A percentile compares a stretch with the other conserved stretches of the same genome.
Evolutionary conservation across 2,888 invertebrate genomes (phyloP).

Genomic region (Cantharis rufa): DNA sequence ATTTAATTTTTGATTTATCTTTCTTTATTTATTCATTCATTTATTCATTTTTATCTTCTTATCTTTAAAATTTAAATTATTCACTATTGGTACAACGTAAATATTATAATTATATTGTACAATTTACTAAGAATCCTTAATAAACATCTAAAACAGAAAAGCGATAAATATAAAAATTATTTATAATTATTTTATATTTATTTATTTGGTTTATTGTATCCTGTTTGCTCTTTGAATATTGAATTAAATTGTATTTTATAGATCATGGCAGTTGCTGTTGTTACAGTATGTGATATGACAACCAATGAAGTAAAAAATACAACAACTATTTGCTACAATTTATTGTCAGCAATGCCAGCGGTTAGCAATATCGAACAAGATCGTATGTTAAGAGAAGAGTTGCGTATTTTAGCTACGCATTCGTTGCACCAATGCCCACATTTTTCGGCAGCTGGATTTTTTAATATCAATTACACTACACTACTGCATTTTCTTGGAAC

Average conservation of each 20-base stretch:
- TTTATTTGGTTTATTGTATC: too few relatives aligned
- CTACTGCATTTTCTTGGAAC: constrained; percentile 38
- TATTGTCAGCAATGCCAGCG: neutral
- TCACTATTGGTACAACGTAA: too few relatives aligned
- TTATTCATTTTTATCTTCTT: too few relatives aligned
- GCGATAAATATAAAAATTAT: too few relatives aligned
- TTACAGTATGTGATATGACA: neutral
- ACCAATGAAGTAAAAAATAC: neutral
- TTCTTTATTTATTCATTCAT: too few relatives aligned
- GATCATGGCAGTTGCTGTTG: neutral
- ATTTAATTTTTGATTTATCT: too few relatives aligned
- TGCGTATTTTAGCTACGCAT: constrained; percentile 33
- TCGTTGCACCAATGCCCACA: constrained; percentile 29
- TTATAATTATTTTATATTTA: too few relatives aligned
- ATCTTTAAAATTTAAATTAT: too few relatives aligned
- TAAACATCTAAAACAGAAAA: too few relatives aligned
- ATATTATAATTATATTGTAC: too few relatives aligned
- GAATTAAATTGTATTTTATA: neutral
- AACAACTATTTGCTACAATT: neutral
- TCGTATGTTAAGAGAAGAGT: constrained; percentile 22
- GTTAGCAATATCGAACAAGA: neutral
- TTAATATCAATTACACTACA: constrained; percentile 35
- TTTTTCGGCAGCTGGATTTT: constrained; percentile 41
- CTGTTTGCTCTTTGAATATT: too few relatives aligned
- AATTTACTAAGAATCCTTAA: too few relatives aligned